These are phyloP conservation scores for Pocillopora damicornis DNA, from an alignment of 64 coral and sea anemone genomes.

Conservation along the genomic window DNA sequence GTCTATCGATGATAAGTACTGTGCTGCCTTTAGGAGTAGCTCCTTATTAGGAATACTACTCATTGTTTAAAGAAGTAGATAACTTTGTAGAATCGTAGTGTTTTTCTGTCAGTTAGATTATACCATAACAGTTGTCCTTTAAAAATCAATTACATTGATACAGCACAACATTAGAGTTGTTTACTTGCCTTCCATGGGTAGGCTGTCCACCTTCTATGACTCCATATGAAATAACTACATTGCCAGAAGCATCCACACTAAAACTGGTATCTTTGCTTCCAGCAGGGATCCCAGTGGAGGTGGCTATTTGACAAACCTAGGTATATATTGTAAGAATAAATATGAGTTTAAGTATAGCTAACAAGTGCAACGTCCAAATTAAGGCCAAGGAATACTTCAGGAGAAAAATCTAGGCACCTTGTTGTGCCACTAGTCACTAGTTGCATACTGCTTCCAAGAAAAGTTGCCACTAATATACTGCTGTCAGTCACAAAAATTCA, in stretches of 20 bases:
- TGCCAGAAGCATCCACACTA: neutral
- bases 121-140: neutral
- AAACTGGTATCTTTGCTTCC: conserved; percentile 4
- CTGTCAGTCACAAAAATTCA: too few relatives aligned
- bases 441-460: too few relatives aligned
- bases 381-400: too few relatives aligned
- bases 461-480: too few relatives aligned
- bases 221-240: conserved; percentile 12
- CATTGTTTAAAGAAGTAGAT: too few relatives aligned
- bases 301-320: neutral
- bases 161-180: neutral
- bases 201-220: neutral
- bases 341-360: neutral
- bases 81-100: too few relatives aligned
- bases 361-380: neutral
- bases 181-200: neutral
- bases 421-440: too few relatives aligned
- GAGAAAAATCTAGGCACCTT: too few relatives aligned
- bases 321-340: neutral
- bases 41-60: too few relatives aligned
- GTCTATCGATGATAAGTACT: too few relatives aligned
- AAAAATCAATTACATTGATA: neutral
- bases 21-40: too few relatives aligned
- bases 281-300: neutral
- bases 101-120: too few relatives aligned